Conservation (phyloP, 2,888 invertebrate species). For the Tigriopus californicus region DNA sequence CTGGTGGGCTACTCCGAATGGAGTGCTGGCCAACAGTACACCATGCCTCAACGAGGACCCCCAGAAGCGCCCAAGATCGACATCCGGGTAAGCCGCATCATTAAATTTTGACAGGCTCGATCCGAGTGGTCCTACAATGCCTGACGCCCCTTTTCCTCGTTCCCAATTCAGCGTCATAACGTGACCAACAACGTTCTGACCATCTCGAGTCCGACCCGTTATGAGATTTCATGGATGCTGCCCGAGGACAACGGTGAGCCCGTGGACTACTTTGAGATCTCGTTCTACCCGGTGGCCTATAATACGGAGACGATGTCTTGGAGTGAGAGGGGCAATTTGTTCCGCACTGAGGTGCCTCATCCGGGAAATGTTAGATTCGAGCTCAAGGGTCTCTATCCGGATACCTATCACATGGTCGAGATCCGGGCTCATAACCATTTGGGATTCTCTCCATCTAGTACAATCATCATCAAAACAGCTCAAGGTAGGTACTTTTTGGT, state of each 20-base stretch:
- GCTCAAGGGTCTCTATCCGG: conserved; percentile 47
- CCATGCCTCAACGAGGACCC: conserved; percentile 52
- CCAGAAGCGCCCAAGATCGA: conserved; percentile 50
- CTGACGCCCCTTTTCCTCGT: no score
- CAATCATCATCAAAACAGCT: conserved; percentile 61
- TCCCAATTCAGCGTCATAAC: conserved; percentile 26
- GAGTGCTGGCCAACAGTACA: conserved; percentile 41
- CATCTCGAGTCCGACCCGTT: conserved; percentile 53
- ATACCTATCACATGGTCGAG: conserved; percentile 64
- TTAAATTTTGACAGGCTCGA: background rate
- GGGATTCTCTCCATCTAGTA: conserved; percentile 57
- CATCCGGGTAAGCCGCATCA: background rate
- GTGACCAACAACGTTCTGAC: conserved; percentile 33
- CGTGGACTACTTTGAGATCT: conserved; percentile 59
- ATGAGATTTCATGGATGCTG: conserved; percentile 60
- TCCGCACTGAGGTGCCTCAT: conserved; percentile 18
- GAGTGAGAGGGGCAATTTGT: background rate
- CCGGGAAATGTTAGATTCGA: conserved; percentile 22
- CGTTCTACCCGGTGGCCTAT: conserved; percentile 52
- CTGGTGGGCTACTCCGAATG: conserved; percentile 60
- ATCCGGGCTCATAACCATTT: conserved; percentile 66
- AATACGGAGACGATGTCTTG: conserved; percentile 25
- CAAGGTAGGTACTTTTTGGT: conserved; percentile 43
- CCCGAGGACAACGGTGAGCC: conserved; percentile 77
- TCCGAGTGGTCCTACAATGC: no score